phyloP scores from a whole-genome alignment of 2,797 vertebrate genomes.

The Hypotaenidia philippensis region DNA sequence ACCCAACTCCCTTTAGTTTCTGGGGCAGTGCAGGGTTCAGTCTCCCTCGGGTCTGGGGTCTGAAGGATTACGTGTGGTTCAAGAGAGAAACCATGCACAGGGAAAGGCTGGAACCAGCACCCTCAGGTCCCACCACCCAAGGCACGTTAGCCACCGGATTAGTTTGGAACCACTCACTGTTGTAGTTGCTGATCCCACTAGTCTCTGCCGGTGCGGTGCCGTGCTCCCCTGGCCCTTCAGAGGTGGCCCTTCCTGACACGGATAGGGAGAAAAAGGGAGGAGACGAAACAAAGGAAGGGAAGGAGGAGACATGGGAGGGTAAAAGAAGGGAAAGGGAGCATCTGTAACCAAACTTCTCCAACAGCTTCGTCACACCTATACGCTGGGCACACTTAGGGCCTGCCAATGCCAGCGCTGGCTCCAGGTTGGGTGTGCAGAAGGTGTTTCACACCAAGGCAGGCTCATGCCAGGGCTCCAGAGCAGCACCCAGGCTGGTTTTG shows the following conservation, averaged over 20 bases:
- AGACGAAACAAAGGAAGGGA: background rate
- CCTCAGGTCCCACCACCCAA: background rate
- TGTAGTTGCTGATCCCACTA: conserved; percentile 72
- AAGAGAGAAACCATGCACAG: background rate
- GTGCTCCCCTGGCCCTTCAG: conserved; percentile 73
- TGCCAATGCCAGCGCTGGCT: background rate
- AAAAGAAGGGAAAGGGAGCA: conserved; percentile 58
- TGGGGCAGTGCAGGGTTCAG: background rate
- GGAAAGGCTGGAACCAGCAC: background rate
- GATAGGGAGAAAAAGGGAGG: conserved; percentile 56
- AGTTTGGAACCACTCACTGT: conserved; percentile 78
- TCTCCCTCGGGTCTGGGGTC: background rate
- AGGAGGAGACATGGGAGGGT: background rate
- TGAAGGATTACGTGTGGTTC: background rate
- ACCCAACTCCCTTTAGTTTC: background rate
- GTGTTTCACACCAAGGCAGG: background rate
- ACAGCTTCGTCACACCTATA: background rate
- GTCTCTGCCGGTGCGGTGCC: conserved; percentile 61
- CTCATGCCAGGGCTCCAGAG: background rate
- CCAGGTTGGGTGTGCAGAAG: background rate
- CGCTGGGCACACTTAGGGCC: background rate
- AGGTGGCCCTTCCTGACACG: conserved; percentile 76
- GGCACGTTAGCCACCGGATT: background rate
- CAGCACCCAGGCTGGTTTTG: background rate
- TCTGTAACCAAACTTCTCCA: conserved; percentile 32